Percentiles rank a stretch among this genome's conserved stretches.
phyloP scores from a whole-genome alignment of 2,797 vertebrate species.

The Micromesistius poutassou region DNA sequence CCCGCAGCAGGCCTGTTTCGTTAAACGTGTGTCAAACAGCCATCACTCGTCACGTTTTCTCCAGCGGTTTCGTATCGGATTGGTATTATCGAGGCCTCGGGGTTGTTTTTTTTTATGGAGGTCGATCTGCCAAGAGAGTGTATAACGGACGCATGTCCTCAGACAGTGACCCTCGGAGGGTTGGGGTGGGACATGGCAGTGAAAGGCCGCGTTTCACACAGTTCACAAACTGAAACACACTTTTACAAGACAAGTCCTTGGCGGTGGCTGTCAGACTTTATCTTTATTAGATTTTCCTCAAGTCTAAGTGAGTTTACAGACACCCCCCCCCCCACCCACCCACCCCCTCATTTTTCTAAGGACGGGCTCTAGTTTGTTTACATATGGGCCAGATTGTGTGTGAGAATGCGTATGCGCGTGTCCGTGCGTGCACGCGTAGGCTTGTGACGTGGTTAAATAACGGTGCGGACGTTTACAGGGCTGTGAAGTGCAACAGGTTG shows the following conservation, averaged over 20 bases:
- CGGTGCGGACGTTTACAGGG: neutral
- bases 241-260: slow-evolving; percentile 38
- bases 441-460: neutral
- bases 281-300: slow-evolving; percentile 93
- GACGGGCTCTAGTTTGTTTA: slow-evolving; percentile 76
- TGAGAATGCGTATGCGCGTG: neutral
- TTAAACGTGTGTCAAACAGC: neutral
- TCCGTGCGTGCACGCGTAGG: neutral
- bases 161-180: slow-evolving; percentile 35
- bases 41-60: neutral
- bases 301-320: slow-evolving; percentile 79
- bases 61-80: neutral
- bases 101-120: neutral
- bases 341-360: slow-evolving; percentile 15
- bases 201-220: slow-evolving; percentile 59
- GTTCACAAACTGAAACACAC: slow-evolving; percentile 55
- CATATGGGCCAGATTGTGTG: slow-evolving; percentile 26
- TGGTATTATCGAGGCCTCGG: neutral
- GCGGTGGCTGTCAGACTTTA: slow-evolving; percentile 68
- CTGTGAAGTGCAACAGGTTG: neutral
- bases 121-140: slow-evolving; percentile 41
- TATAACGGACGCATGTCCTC: slow-evolving; percentile 48
- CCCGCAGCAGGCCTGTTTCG: neutral
- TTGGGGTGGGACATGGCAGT: slow-evolving; percentile 64
- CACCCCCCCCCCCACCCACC: slow-evolving; percentile 49